Base-by-base conservation (phyloP, 2,113 vertebrate genomes). In the Clarias gariepinus region DNA sequence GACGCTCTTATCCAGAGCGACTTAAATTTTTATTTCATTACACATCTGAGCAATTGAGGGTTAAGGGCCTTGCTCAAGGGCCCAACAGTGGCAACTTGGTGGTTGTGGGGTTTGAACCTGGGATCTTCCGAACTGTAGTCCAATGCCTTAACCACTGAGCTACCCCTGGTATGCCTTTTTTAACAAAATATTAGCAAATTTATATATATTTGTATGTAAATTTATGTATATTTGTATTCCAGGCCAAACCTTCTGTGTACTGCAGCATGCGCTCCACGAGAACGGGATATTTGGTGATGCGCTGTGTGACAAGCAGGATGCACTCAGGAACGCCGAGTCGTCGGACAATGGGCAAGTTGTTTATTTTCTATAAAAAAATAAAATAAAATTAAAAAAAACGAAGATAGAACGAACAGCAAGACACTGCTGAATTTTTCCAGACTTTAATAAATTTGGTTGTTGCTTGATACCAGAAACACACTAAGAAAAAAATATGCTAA, bases 261-360 rank as follows among this genome's bases (percentile, higher is more conserved):
- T 97, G 96, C 10, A 98, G 91, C 58, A 99, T 95, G 0, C 98
- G 95, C 64, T 99, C 98, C 91, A 99, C 94, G 61, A 99, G 92
- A 0, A 98, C 97, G 0, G 98, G 98, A 82, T 99, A 99, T 84
- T 99, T 99, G 81, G 96, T 99, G 88, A 99, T 97, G 86, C 98
- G 97, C 88, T 99, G 98, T 0, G 98, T 99, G 2, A 99, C 97
- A 23, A 99, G 92, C 0, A 99, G 95, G 86, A 98, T 96, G 19
- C 98, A 99, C 80, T 99, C 98, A 1, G 96, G 95, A 30, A 99
- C 92, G 0, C 97, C 97, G 3, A 98, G 94, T n/a, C 98, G 92
- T 81, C 97, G 93, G 90, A 99, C 98, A 0, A 99, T 95, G 87
- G 98, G 91, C 11, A 94, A 92, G 91, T 96, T 96, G 87, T 95